Base-by-base conservation (phyloP, 2,113 vertebrate species). In the Cyprinus carpio region DNA sequence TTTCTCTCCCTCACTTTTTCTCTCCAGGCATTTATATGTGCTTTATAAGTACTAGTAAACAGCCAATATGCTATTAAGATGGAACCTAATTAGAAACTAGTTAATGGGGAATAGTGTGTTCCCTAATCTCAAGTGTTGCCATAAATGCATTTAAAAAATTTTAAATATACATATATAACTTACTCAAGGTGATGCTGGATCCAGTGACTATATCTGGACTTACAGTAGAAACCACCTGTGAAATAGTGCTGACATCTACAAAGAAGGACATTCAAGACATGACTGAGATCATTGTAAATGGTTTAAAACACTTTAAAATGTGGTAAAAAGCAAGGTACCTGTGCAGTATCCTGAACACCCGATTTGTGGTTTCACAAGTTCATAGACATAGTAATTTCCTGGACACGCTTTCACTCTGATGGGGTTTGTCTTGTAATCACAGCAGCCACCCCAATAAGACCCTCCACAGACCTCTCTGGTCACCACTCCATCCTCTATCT, bases 331-430 rank as follows among this genome's bases (percentile, higher is more conserved):
- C 3, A 81, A 6, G 4, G 0, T 86, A 88, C 87, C 87, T 84
- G 85, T 80, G 4, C 82, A 86, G 71, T 88, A 88, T 25, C 75
- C 83, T 34, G 62, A 4, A 67, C 65, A 67, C 15, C 29, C 0
- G 6, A 18, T 1, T 18, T 4, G 15, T 67, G 29, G 16, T 9
- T 18, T 34, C 29, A 67, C 49, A 78, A 89, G 71, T 27, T 89
- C 86, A 76, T 89, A 88, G 6, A 88, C 84, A 64, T 58, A 85
- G 27, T 82, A 88, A 37, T 81, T 84, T 56, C 81, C 87, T 16
- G 75, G 87, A 72, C 87, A 88, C 0, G 84, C 84, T 65, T 88
- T 88, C 10, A 88, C 72, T 49, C 78, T 71, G 65, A 88, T 83
- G 27, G 76, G 82, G 7, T 16, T 46, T 43, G 75, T 11, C 6